Evolutionary conservation across 2,797 vertebrate species (phyloP), one percentile per base, ranked within the genome.

Genomic region (Pteronotus mesoamericanus): DNA sequence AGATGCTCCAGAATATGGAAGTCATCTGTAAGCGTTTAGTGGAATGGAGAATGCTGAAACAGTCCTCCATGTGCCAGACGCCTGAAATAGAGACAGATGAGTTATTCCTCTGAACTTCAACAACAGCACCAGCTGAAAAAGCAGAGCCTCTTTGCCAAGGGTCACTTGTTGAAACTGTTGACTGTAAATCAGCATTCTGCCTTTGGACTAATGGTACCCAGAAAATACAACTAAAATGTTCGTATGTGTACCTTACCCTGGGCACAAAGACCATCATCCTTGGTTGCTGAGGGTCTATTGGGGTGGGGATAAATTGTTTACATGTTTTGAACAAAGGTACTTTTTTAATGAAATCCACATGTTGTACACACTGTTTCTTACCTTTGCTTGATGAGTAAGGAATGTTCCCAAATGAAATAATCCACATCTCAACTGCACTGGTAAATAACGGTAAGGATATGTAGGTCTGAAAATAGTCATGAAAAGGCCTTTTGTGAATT

Each of bases 111-210:
- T 97, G 96, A 98, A 97, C 96, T 97, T 94, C 97, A 97, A 89
- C 97, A 97, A 96, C 93, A 96, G 93, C 88, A 46, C 96, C 98
- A 98, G 98, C 98, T 98, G 97, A 98, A 98, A 98, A 98, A 98
- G 97, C 98, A 98, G 96, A 97, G 93, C 94, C 87, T 98, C 97
- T 97, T 95, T 97, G 97, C 88, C 97, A 97, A 96, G 97, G 98
- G 97, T 98, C 98, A 98, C 94, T 97, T 97, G 97, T 74, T 97
- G 89, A 97, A 97, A 97, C 96, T 96, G 92, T 96, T 97, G 94
- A 96, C 95, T 98, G 95, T 96, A 98, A 98, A 97, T 98, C 93
- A 97, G 95, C 55, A 29, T 96, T 96, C 89, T 97, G 95, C 82
- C 92, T 96, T 91, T 75, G 84, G 90, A 84, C 86, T 95, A 66